Evolutionary conservation across 2,888 invertebrate species (phyloP).

Genomic region (Lobophora halterata): DNA sequence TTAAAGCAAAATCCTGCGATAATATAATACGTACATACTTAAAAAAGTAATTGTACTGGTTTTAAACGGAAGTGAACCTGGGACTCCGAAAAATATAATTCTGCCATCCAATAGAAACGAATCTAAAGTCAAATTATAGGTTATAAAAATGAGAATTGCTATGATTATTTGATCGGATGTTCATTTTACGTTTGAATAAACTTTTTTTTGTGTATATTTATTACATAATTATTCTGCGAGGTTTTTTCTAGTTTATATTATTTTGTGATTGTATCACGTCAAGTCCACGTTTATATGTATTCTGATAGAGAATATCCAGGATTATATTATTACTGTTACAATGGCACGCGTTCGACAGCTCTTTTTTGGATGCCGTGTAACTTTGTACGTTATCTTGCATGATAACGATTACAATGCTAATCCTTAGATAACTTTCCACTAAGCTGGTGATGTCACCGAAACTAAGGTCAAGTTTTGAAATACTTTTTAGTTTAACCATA

Average conservation of each 20-base stretch:
- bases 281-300: too few species aligned
- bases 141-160: constrained; percentile 43
- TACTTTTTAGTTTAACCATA: constrained; percentile 1
- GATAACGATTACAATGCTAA: constrained; percentile 27
- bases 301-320: neutral
- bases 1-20: too few species aligned
- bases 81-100: constrained; percentile 27
- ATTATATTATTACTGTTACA: constrained; percentile 3
- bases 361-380: constrained; percentile 3
- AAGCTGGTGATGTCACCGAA: constrained; percentile 23
- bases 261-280: too few species aligned
- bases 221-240: too few species aligned
- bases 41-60: too few species aligned
- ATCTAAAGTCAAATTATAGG: constrained; percentile 45
- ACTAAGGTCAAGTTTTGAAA: constrained; percentile 19
- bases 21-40: too few species aligned
- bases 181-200: constrained; percentile 22
- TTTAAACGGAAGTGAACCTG: neutral
- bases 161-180: constrained; percentile 36
- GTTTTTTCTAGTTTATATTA: too few species aligned
- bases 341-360: constrained; percentile 3
- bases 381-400: constrained; percentile 3
- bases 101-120: constrained; percentile 38
- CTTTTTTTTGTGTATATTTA: too few species aligned
- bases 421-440: constrained; percentile 21